Evolutionary conservation across 2,113 vertebrate species (phyloP).

Genomic region (Semnornis frantzii): DNA sequence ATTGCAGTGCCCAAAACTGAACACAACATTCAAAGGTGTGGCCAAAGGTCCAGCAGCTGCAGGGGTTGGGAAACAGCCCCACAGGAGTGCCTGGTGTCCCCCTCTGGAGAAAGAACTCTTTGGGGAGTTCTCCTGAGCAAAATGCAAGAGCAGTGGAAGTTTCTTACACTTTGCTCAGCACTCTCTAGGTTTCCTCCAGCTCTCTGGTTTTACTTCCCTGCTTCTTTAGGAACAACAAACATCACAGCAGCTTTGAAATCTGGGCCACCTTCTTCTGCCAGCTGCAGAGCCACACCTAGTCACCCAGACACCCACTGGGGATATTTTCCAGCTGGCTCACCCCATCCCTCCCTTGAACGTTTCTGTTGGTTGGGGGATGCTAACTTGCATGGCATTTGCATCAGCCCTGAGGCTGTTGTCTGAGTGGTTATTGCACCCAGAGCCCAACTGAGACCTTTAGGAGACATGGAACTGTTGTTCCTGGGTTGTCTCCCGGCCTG

Average conservation of each 20-base stretch:
- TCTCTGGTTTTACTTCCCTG: background rate
- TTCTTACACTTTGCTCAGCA: background rate
- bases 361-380: background rate
- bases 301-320: rapidly evolving
- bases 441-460: rapidly evolving
- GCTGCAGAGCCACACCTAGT: background rate
- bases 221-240: background rate
- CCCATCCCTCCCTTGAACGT: background rate
- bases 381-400: background rate
- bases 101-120: background rate
- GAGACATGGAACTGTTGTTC: too few species aligned
- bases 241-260: background rate
- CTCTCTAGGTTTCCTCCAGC: rapidly evolving
- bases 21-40: too few species aligned
- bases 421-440: background rate
- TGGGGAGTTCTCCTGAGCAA: background rate
- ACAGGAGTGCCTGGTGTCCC: background rate
- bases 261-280: background rate
- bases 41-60: background rate
- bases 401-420: background rate
- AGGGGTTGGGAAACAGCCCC: background rate
- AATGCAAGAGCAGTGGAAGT: background rate
- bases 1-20: too few species aligned
- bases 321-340: background rate
- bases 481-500: background rate